phyloP scores from a whole-genome alignment of 2,797 vertebrate species.

The Macrochelys suwanniensis region DNA sequence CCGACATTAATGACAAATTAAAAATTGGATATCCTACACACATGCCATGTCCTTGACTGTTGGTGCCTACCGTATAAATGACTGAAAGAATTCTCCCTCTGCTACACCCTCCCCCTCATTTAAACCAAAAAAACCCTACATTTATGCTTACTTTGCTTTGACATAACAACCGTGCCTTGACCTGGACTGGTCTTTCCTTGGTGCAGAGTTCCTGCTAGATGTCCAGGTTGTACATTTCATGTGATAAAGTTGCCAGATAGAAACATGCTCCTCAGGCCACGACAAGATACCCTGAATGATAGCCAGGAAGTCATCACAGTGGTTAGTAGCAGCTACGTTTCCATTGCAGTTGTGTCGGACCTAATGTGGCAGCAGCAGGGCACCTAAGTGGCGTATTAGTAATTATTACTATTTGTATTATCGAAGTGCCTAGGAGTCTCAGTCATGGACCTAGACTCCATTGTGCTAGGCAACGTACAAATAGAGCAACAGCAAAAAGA shows the following conservation, averaged over 20 bases:
- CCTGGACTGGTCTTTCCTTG: not conserved
- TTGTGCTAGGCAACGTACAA: not conserved
- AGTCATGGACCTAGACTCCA: not conserved
- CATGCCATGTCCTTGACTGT: not conserved
- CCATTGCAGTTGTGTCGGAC: not conserved
- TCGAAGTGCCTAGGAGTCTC: not conserved
- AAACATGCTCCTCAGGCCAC: not conserved
- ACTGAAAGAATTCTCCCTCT: not conserved
- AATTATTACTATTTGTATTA: not conserved
- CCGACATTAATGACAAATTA: not conserved
- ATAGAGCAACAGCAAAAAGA: not conserved
- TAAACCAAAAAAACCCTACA: not conserved
- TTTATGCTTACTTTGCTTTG: not conserved
- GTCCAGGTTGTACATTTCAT: not conserved
- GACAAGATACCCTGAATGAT: not conserved
- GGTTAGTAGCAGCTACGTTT: not conserved
- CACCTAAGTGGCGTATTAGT: not conserved
- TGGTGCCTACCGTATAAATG: not conserved
- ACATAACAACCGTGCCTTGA: not conserved
- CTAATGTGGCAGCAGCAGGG: not conserved
- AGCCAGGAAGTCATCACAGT: not conserved
- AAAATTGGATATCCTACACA: not conserved
- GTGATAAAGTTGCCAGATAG: not conserved
- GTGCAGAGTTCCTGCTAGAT: not conserved
- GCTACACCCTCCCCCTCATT: not conserved